A percentile compares a stretch with the other conserved stretches of the same genome.
Conservation (phyloP, 2,113 vertebrate species). For the Ancistrus triradiatus region DNA sequence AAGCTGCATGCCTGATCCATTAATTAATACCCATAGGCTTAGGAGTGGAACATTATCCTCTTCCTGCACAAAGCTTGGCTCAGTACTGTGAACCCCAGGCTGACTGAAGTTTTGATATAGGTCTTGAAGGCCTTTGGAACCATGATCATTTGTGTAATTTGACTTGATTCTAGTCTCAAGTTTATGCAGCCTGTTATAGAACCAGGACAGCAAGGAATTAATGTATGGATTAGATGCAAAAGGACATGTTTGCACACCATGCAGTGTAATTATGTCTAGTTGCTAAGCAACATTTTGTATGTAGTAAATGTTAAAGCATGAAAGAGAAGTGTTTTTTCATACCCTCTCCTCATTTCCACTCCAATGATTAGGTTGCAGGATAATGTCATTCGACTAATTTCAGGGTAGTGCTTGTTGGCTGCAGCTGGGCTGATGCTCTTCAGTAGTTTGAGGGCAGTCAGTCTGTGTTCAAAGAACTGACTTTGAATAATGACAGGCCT, state of each 20-base stretch:
- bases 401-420: too few species aligned
- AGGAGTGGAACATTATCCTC: neutral
- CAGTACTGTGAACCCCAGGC: neutral
- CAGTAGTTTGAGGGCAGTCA: neutral
- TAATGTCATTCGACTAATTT: neutral
- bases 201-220: too few species aligned
- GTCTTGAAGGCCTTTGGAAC: neutral
- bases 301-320: too few species aligned
- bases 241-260: too few species aligned
- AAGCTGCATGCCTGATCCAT: conserved; percentile 50
- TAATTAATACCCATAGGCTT: neutral
- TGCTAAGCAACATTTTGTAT: too few species aligned
- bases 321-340: too few species aligned
- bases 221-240: too few species aligned
- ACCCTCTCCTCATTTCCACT: too few species aligned
- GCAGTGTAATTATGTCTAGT: too few species aligned
- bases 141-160: neutral
- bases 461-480: conserved; percentile 4
- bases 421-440: neutral
- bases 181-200: too few species aligned
- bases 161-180: too few species aligned
- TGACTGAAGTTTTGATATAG: neutral
- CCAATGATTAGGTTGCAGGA: neutral
- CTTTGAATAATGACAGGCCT: conserved; percentile 18
- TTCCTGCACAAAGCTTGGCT: conserved; percentile 2